Percentiles rank a stretch among this genome's conserved stretches.
Conservation (phyloP, 2,113 vertebrate genomes). For the Gymnobelideus leadbeateri region DNA sequence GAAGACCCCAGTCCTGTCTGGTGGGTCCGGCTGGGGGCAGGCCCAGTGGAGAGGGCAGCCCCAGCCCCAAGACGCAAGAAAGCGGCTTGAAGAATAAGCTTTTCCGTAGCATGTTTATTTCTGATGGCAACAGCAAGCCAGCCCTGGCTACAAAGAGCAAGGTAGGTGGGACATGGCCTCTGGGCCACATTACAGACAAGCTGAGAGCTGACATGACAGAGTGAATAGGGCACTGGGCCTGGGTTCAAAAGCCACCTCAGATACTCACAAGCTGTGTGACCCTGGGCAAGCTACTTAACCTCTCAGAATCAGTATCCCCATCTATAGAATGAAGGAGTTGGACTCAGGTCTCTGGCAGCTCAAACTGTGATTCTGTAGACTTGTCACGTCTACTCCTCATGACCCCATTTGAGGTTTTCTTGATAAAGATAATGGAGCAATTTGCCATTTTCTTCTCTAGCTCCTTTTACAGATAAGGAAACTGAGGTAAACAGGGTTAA, state of each 20-base stretch:
- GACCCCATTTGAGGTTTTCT: neutral
- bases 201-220: too few relatives aligned
- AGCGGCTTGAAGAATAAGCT: slow-evolving; percentile 85
- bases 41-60: slow-evolving; percentile 85
- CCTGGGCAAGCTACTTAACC: neutral
- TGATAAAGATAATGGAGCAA: neutral
- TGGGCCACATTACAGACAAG: neutral
- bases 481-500: neutral
- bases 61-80: slow-evolving; percentile 83
- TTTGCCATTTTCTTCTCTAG: neutral
- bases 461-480: neutral
- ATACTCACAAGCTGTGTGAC: neutral
- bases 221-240: too few relatives aligned
- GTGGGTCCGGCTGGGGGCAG: slow-evolving; percentile 82
- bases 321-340: neutral
- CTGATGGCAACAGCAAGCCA: slow-evolving; percentile 73
- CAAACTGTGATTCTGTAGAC: neutral
- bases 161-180: slow-evolving; percentile 70
- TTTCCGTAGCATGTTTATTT: slow-evolving; percentile 84
- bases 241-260: neutral
- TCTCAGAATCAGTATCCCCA: neutral
- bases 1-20: slow-evolving; percentile 90
- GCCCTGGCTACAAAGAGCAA: slow-evolving; percentile 81
- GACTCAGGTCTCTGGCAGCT: neutral
- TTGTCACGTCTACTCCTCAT: neutral